These are phyloP conservation scores for Agapornis roseicollis DNA, from an alignment of 2,113 vertebrate genomes.

Conservation along the genomic window DNA sequence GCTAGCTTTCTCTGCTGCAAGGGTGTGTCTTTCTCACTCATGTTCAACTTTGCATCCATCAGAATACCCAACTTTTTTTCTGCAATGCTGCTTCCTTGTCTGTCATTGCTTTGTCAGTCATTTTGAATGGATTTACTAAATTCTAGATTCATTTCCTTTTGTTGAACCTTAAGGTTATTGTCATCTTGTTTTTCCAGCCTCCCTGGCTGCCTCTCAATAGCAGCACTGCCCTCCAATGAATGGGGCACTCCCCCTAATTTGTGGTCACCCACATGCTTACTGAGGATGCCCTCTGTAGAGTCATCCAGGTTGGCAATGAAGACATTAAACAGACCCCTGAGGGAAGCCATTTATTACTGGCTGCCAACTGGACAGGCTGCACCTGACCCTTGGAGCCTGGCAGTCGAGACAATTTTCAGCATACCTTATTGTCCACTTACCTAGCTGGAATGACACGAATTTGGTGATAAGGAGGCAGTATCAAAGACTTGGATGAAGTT, in stretches of 20 bases:
- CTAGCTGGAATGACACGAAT: not conserved
- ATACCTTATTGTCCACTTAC: not conserved
- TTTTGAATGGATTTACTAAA: not conserved
- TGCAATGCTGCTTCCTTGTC: not conserved
- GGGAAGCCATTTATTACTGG: not conserved
- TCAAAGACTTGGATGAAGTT: not conserved
- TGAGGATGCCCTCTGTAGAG: not conserved
- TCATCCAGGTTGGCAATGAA: not conserved
- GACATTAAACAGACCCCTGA: not conserved
- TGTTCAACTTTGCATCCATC: not conserved
- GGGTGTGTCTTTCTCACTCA: accelerated
- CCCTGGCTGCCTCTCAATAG: not conserved
- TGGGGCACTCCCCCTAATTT: not conserved
- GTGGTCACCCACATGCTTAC: not conserved
- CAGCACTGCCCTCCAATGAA: not conserved
- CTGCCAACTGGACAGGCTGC: not conserved
- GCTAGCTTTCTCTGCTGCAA: not conserved
- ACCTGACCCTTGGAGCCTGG: not conserved
- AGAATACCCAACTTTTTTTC: not conserved
- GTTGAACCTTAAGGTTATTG: not conserved
- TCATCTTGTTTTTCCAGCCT: not conserved
- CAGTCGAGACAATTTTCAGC: not conserved
- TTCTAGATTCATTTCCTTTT: not conserved
- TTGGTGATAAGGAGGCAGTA: not conserved
- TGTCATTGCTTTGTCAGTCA: too few species aligned